Evolutionary conservation across 2,888 invertebrate species (phyloP).

Genomic region (Parnassius apollo): DNA sequence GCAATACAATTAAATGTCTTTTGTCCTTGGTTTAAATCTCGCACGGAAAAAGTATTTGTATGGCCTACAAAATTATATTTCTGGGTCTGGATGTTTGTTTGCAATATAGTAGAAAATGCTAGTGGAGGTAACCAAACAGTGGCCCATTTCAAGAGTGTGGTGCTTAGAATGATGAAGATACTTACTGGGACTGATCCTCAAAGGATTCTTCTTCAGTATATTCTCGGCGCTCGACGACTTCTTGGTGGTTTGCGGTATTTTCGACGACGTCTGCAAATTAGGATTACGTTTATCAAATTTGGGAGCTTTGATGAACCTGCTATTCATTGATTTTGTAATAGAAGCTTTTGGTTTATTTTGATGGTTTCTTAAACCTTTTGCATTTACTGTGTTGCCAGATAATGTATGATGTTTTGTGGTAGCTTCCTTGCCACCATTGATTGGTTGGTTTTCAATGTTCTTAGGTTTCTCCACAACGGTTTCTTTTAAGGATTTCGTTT

Average conservation of each 20-base stretch:
- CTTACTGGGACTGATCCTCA: constrained; percentile 20
- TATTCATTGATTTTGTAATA: constrained; percentile 3
- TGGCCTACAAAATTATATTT: too few relatives aligned
- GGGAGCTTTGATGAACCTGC: background rate
- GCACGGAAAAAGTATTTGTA: too few relatives aligned
- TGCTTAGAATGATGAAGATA: background rate
- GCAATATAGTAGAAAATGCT: too few relatives aligned
- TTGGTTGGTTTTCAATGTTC: background rate
- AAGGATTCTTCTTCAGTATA: constrained; percentile 12
- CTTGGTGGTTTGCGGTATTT: constrained; percentile 7
- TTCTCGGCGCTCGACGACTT: background rate
- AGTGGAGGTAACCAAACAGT: too few relatives aligned
- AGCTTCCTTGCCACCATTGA: background rate
- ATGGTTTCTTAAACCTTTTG: background rate
- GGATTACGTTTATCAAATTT: background rate
- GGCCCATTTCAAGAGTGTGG: too few relatives aligned
- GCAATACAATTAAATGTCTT: too few relatives aligned
- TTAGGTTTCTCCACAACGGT: background rate
- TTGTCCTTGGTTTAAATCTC: too few relatives aligned
- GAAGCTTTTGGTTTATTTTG: background rate
- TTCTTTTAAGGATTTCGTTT: background rate
- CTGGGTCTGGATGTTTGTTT: too few relatives aligned
- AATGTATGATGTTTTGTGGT: background rate
- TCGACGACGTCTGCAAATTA: constrained; percentile 13
- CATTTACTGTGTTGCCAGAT: background rate